These are phyloP conservation scores for Drosophila pseudoananassae DNA, from an alignment of 1,140 invertebrate genomes.

Conservation along the genomic window DNA sequence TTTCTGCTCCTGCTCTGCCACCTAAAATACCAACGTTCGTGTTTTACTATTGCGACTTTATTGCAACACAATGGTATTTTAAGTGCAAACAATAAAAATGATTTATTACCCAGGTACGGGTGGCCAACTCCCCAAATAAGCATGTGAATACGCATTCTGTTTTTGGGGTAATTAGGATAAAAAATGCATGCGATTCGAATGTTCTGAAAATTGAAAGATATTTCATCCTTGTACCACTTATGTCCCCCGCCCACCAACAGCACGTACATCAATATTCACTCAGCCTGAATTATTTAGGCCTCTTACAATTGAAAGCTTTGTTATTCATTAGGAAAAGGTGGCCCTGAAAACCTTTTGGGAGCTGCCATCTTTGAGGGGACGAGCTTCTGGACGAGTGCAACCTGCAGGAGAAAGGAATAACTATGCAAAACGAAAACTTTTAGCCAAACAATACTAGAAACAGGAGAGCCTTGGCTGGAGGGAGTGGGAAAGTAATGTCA, in stretches of 20 bases:
- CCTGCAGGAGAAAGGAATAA: conserved; percentile 24
- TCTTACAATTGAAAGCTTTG: conserved; percentile 14
- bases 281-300: conserved; percentile 33
- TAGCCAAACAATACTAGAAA: conserved; percentile 37
- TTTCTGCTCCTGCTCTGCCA: conserved; percentile 15
- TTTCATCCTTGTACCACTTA: conserved; percentile 5
- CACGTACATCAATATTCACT: conserved; percentile 35
- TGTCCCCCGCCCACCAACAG: not conserved
- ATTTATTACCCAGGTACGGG: conserved; percentile 58
- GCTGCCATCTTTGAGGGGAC: not conserved
- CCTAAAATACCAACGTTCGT: conserved; percentile 4
- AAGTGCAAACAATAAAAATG: conserved; percentile 74
- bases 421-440: conserved; percentile 53
- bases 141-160: conserved; percentile 27
- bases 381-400: conserved; percentile 32
- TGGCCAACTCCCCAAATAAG: not conserved
- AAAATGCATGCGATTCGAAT: conserved; percentile 18
- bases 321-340: conserved; percentile 18
- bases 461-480: not conserved
- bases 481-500: conserved; percentile 35
- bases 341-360: conserved; percentile 18
- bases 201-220: conserved; percentile 11
- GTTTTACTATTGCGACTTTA: conserved; percentile 37
- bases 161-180: conserved; percentile 49
- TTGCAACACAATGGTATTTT: conserved; percentile 63